Base-by-base conservation (phyloP, 1,140 invertebrate species). In the Scaptomyza hsui region DNA sequence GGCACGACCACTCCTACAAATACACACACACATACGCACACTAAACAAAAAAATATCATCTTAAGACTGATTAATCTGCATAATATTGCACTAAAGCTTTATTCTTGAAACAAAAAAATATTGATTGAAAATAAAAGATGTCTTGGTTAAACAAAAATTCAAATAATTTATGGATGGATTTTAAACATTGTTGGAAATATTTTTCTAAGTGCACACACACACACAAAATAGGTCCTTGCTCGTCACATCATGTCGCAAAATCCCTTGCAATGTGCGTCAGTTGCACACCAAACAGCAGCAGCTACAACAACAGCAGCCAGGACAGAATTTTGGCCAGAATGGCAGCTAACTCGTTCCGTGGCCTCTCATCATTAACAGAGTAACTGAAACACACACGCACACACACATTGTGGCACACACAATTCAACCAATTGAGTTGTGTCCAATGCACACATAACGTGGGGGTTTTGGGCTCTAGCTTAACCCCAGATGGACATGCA, bases 271-370 rank as follows among this genome's bases (percentile, higher is more conserved):
- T 72, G 69, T 75, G 73, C 73, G 69, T 68, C 73, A 68, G 69
- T 72, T 72, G 69, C 72, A 75, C 65, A 73, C 32, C 55, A 64
- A 39, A 41, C 45, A 51, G 39, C 47, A 51, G 47, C 39, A 9
- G 26, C 26, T 29, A 29, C 26, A 29, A 29, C 26, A 29, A 41
- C 39, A 45, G 19, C 24, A 41, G 39, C 18, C 24, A 44, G 45
- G 39, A 51, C 65, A 72, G 42, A 81, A 77, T 81, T 81, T 81
- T 55, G 37, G 67, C 59, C 75, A 79, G 53, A 45, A 68, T 72
- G 71, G 63, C 74, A 85, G 75, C 65, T 71, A 85, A 83, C 80
- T 83, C 72, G 67, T 61, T 64, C 72, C 72, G 63, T 80, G 75
- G 67, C 44, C 62, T 61, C 48, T 79, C 80, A 72, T 83, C 80